phyloP scores from a whole-genome alignment of 2,113 vertebrate genomes.

The Ellobius talpinus region DNA sequence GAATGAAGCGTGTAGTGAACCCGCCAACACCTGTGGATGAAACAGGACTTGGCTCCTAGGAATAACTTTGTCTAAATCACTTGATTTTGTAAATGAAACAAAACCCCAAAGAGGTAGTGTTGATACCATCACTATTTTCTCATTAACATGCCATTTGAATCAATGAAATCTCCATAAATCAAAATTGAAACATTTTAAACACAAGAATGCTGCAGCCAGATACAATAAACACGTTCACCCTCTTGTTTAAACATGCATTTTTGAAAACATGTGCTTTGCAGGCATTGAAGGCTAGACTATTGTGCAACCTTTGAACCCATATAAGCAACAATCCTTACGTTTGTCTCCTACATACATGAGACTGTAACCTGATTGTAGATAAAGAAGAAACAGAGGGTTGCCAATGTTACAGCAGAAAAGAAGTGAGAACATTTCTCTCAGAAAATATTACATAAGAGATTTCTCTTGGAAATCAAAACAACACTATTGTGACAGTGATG shows the following conservation, averaged over 20 bases:
- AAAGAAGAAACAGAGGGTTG: constrained; percentile 25
- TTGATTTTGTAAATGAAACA: neutral
- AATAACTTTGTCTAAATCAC: constrained; percentile 8
- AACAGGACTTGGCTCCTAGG: neutral
- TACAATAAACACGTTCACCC: neutral
- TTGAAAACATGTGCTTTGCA: neutral
- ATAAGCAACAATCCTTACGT: neutral
- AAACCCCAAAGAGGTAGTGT: neutral
- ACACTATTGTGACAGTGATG: neutral
- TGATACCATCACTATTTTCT: neutral
- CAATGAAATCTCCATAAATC: neutral
- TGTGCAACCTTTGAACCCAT: neutral
- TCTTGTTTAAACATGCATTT: neutral
- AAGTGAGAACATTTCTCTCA: constrained; percentile 45
- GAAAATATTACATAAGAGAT: constrained; percentile 18
- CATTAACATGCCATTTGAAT: neutral
- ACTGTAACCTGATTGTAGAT: neutral
- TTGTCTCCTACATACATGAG: constrained; percentile 16
- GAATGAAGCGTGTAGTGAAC: neutral
- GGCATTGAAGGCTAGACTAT: neutral
- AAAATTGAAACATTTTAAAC: neutral
- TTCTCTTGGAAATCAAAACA: constrained; percentile 45
- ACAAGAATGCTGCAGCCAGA: neutral
- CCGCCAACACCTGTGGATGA: neutral
- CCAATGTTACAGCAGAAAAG: constrained; percentile 35